phyloP scores from a whole-genome alignment of 2,888 invertebrate genomes.

The Yponomeuta malinellus region DNA sequence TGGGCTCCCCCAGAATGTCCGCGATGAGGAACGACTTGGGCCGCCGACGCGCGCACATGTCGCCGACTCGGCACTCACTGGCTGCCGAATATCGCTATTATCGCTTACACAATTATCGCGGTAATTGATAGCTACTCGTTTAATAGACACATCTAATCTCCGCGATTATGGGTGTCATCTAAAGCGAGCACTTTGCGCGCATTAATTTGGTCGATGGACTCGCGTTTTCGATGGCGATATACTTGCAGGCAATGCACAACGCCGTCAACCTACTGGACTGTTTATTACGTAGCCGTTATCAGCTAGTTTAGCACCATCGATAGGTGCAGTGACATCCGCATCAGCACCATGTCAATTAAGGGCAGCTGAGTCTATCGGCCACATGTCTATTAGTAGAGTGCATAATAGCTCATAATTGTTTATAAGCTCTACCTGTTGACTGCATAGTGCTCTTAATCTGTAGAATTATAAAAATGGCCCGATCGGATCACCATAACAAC shows the following conservation, averaged over 20 bases:
- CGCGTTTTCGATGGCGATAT: not conserved
- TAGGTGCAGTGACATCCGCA: too few species aligned
- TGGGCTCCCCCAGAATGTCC: constrained; percentile 51
- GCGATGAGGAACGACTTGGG: constrained; percentile 63
- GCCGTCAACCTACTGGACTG: too few species aligned
- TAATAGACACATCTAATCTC: constrained; percentile 7
- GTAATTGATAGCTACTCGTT: constrained; percentile 7
- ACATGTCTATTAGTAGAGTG: too few species aligned
- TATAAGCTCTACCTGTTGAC: too few species aligned
- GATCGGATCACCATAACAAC: too few species aligned
- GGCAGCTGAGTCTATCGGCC: too few species aligned
- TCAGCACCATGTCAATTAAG: too few species aligned
- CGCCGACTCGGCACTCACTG: constrained; percentile 27
- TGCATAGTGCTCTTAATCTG: too few species aligned
- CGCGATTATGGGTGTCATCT: constrained; percentile 2
- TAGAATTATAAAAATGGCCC: too few species aligned
- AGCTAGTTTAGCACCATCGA: too few species aligned
- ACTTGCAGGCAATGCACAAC: not conserved
- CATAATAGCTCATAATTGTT: too few species aligned
- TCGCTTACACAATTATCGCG: not conserved
- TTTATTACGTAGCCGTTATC: too few species aligned
- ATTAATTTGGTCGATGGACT: not conserved
- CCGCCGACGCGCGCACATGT: constrained; percentile 65
- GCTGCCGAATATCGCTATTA: not conserved
- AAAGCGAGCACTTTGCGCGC: not conserved